phyloP scores from a whole-genome alignment of 2,888 invertebrate genomes.

The Caenorhabditis afra region DNA sequence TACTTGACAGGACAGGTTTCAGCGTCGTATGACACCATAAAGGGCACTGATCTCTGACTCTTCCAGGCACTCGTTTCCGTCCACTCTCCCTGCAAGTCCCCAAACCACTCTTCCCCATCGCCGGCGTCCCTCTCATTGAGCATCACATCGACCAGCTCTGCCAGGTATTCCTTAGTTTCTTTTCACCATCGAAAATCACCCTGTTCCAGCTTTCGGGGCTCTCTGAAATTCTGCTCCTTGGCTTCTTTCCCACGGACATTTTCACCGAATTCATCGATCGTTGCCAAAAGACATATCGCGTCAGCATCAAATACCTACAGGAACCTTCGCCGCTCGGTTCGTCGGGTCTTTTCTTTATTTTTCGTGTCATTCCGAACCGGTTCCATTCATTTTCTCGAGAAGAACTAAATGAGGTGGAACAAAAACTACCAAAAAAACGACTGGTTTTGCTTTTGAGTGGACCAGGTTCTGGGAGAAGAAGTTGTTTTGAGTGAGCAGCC shows the following conservation, averaged over 20 bases:
- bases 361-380: constrained; percentile 27
- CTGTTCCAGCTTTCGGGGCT: constrained; percentile 86
- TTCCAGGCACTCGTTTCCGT: constrained; percentile 93
- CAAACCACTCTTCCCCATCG: constrained; percentile 96
- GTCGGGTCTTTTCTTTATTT: constrained; percentile 15
- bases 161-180: constrained; percentile 64
- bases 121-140: constrained; percentile 94
- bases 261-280: constrained; percentile 91
- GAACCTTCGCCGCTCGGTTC: constrained; percentile 89
- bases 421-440: background rate
- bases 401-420: constrained; percentile 29
- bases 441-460: background rate
- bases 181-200: background rate
- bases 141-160: constrained; percentile 95
- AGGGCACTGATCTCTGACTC: constrained; percentile 1
- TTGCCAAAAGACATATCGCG: constrained; percentile 81
- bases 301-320: constrained; percentile 87
- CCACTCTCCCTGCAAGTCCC: constrained; percentile 97
- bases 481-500: background rate
- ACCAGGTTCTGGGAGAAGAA: background rate
- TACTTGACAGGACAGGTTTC: constrained; percentile 1
- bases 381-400: constrained; percentile 8
- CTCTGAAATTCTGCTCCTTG: constrained; percentile 93
- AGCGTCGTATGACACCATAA: constrained; percentile 2
- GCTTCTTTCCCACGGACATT: constrained; percentile 90